Evolutionary conservation across 2,888 invertebrate genomes (phyloP).

Genomic region (Acanthopleura granulata): DNA sequence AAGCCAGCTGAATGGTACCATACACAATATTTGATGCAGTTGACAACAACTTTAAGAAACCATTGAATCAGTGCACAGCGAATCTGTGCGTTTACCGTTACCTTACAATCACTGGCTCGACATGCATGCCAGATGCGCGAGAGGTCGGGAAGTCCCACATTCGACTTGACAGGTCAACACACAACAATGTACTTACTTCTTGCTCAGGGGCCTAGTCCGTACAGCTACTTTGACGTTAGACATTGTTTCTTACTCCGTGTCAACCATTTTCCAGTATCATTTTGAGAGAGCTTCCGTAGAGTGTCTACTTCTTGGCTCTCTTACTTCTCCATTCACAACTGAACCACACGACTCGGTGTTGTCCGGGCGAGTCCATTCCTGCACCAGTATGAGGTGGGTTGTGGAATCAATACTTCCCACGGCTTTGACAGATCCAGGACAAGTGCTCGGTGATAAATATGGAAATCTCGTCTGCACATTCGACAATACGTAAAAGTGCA

Average conservation of each 20-base stretch:
- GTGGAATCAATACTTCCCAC: background rate
- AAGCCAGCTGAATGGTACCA: too few relatives aligned
- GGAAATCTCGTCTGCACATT: too few relatives aligned
- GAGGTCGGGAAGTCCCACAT: background rate
- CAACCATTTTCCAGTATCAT: slow-evolving; percentile 12
- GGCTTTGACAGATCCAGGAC: background rate
- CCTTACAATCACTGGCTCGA: too few relatives aligned
- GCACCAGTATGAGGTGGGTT: background rate
- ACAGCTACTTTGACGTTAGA: slow-evolving; percentile 56
- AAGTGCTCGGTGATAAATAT: background rate
- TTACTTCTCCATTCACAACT: background rate
- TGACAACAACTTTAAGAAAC: too few relatives aligned
- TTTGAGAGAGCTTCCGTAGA: background rate
- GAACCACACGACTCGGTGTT: background rate
- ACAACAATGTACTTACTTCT: slow-evolving; percentile 36
- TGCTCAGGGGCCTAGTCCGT: slow-evolving; percentile 44
- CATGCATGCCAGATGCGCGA: background rate
- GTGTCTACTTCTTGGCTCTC: background rate
- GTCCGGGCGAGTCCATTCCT: background rate
- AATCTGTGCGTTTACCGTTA: background rate
- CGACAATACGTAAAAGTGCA: too few relatives aligned
- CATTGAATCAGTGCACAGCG: background rate
- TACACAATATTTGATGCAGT: too few relatives aligned
- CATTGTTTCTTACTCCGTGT: slow-evolving; percentile 34
- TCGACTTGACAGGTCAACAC: too few relatives aligned